A percentile compares a stretch with the other conserved stretches of the same genome.
These are phyloP conservation scores for Empis livida DNA, from an alignment of 2,888 invertebrate species.

Conservation along the genomic window DNA sequence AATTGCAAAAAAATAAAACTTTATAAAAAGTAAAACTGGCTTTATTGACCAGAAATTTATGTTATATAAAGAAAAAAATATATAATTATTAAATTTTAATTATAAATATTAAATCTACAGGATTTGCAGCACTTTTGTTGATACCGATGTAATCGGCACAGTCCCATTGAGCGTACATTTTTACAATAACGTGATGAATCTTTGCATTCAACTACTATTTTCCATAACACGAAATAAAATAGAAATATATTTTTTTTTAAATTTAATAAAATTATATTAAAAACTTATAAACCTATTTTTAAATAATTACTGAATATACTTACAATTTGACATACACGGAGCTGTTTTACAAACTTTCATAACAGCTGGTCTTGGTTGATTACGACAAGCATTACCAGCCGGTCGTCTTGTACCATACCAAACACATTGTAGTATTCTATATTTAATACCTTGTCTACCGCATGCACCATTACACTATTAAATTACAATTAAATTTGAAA, in stretches of 20 bases:
- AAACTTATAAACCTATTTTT: too few species aligned
- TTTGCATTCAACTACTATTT: slow-evolving; percentile 54
- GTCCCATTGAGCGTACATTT: slow-evolving; percentile 74
- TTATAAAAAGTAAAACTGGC: not conserved
- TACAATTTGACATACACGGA: slow-evolving; percentile 46
- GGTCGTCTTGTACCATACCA: slow-evolving; percentile 77
- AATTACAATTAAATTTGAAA: too few species aligned
- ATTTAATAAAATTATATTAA: too few species aligned
- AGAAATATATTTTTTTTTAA: not conserved
- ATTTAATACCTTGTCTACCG: slow-evolving; percentile 70
- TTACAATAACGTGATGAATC: slow-evolving; percentile 76
- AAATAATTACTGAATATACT: slow-evolving; percentile 21
- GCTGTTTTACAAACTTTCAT: slow-evolving; percentile 63
- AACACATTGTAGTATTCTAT: slow-evolving; percentile 81
- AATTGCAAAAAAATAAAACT: not conserved
- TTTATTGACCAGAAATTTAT: not conserved
- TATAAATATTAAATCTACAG: slow-evolving; percentile 39
- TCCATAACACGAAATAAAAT: not conserved
- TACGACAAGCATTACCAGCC: slow-evolving; percentile 75
- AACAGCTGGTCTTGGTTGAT: slow-evolving; percentile 60
- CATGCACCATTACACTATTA: slow-evolving; percentile 75
- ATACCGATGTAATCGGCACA: slow-evolving; percentile 74
- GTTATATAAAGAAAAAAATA: not conserved
- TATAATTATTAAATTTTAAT: slow-evolving; percentile 3
- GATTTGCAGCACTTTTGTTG: slow-evolving; percentile 79